phyloP scores from a whole-genome alignment of 2,888 invertebrate species.

The Coecobrya sp. region DNA sequence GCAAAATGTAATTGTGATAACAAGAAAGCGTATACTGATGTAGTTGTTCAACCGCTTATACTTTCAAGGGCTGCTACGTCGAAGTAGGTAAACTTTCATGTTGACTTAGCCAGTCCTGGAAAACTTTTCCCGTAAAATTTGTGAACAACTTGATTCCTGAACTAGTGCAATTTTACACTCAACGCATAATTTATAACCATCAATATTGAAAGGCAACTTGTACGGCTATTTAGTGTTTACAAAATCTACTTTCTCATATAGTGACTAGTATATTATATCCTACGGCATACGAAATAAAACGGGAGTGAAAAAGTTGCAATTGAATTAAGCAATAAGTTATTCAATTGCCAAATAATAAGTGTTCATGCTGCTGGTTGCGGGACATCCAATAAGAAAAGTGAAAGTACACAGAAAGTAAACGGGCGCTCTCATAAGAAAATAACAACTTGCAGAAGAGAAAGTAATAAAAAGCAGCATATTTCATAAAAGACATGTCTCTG shows the following conservation, averaged over 20 bases:
- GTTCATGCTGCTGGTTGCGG: neutral
- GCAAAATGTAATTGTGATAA: neutral
- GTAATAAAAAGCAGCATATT: constrained; percentile 49
- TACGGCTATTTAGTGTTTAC: constrained; percentile 42
- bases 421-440: neutral
- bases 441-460: constrained; percentile 4
- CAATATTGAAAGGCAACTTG: constrained; percentile 29
- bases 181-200: constrained; percentile 57
- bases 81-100: constrained; percentile 43
- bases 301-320: constrained; percentile 43
- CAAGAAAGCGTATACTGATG: neutral
- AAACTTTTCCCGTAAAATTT: constrained; percentile 71
- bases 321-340: constrained; percentile 54
- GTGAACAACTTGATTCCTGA: constrained; percentile 52
- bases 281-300: neutral
- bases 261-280: neutral
- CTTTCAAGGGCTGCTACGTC: neutral
- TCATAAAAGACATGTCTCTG: constrained; percentile 15
- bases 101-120: constrained; percentile 28
- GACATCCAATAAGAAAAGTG: constrained; percentile 8
- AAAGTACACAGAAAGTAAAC: constrained; percentile 12
- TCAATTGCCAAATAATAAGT: constrained; percentile 54
- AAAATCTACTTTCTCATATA: neutral
- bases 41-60: constrained; percentile 1
- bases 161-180: constrained; percentile 28